Base-by-base conservation (phyloP, 37 sponge, comb jelly and placozoan genomes). In the Chondrosia reniformis region DNA sequence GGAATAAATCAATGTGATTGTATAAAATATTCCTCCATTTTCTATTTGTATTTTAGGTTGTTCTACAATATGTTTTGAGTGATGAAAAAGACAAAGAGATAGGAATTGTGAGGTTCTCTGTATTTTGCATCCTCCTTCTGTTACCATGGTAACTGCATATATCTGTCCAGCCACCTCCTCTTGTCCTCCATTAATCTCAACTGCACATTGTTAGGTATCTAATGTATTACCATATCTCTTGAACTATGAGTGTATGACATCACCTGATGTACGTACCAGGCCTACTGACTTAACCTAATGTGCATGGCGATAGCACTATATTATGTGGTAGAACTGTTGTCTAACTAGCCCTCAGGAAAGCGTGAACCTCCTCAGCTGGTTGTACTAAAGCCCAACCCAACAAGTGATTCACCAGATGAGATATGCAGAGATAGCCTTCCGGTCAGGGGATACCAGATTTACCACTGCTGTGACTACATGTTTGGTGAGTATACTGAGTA, bases 401-500 rank as follows among this genome's bases (percentile, higher is more conserved):
- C 55, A 30, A 13, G 10, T 21, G 38, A 21, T 27, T 34, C 34
- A 3, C 86, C 89, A 0, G 62, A 72, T 12, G 74, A 83, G 65
- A 28, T 75, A 21, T 45, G 82, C 40, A 56, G 73, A 0, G 94
- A 93, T 56, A 80, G 77, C 56, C 76, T 93, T 13, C 78, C 81
- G n/a, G 83, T 89, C 27, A 76, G 72, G 21, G 86, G 94, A 6
- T 66, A 83, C 75, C 33, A 66, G 62, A 81, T 76, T 62, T 89
- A 78, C 61, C 76, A 64, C 55, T 88, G 84, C 39, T 76, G 83
- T 41, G 94, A 93, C 76, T 93, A 93, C 58, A 78, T 80, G 33
- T 72, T 93, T 21, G 87, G 91, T 91, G 28, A 63, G 79, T 75
- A 30, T 72, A n/a, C n/a, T n/a, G n/a, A n/a, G n/a, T n/a, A n/a